A percentile compares a stretch with the other conserved stretches of the same genome.
Evolutionary conservation across 2,888 invertebrate species (phyloP).

Genomic region (Homarus gammarus): DNA sequence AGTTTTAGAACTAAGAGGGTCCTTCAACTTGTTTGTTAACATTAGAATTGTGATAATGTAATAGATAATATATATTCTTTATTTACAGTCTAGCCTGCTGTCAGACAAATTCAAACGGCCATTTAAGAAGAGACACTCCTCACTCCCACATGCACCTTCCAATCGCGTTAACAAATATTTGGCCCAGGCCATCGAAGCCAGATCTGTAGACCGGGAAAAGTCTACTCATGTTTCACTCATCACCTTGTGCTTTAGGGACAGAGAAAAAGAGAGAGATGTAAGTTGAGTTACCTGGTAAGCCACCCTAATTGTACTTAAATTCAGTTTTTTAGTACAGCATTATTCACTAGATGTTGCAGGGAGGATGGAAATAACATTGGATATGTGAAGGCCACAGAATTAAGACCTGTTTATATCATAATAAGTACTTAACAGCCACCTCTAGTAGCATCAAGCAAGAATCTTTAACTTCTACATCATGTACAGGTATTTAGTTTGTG

Average conservation of each 20-base stretch:
- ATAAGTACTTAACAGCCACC: too few relatives aligned
- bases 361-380: too few relatives aligned
- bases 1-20: not conserved
- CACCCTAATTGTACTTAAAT: not conserved
- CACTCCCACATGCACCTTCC: conserved; percentile 89
- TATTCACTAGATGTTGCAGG: too few relatives aligned
- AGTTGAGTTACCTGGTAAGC: conserved; percentile 73
- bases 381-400: too few relatives aligned
- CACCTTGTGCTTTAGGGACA: conserved; percentile 91
- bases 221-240: conserved; percentile 91
- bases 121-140: conserved; percentile 91
- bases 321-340: too few relatives aligned
- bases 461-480: not conserved
- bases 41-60: not conserved
- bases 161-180: conserved; percentile 95
- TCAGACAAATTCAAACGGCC: conserved; percentile 93
- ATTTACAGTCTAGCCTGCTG: conserved; percentile 86
- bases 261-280: conserved; percentile 90
- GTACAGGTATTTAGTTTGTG: conserved; percentile 1
- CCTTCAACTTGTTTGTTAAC: not conserved
- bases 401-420: not conserved
- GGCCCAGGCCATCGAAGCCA: conserved; percentile 93
- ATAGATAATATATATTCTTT: not conserved
- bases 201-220: conserved; percentile 94
- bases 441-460: too few relatives aligned